These are phyloP conservation scores for Agriopis aurantiaria DNA, from an alignment of 2,888 invertebrate genomes.

Conservation along the genomic window DNA sequence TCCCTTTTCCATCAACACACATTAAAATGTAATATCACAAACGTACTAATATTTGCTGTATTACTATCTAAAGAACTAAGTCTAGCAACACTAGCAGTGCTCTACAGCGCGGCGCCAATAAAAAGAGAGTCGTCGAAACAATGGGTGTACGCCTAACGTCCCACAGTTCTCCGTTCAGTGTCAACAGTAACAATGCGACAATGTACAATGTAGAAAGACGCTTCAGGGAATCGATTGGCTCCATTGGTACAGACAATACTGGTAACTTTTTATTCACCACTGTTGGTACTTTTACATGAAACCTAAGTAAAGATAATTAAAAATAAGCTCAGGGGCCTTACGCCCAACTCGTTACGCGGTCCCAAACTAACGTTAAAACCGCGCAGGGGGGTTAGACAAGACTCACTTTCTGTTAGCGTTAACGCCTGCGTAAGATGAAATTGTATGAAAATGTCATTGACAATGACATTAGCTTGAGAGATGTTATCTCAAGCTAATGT, in stretches of 20 bases:
- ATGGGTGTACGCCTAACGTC: constrained; percentile 37
- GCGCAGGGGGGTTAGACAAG: too few species aligned
- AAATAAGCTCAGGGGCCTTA: too few species aligned
- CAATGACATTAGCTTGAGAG: too few species aligned
- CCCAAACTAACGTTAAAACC: too few species aligned
- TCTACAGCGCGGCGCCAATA: constrained; percentile 4
- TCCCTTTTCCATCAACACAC: too few species aligned
- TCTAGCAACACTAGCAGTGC: background rate
- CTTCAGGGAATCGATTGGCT: constrained; percentile 52
- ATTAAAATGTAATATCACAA: too few species aligned
- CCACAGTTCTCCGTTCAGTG: constrained; percentile 36
- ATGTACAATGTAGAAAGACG: constrained; percentile 49
- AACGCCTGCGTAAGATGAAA: too few species aligned
- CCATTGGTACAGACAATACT: constrained; percentile 26
- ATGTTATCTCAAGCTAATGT: too few species aligned
- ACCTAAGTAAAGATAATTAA: background rate
- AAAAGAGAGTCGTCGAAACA: constrained; percentile 40
- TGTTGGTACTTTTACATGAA: background rate
- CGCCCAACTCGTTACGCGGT: too few species aligned
- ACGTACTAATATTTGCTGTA: too few species aligned
- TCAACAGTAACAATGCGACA: constrained; percentile 53
- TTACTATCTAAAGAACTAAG: background rate
- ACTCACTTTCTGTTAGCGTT: too few species aligned
- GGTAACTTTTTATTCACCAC: background rate
- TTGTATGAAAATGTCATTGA: too few species aligned